Conservation (phyloP, 2,113 vertebrate genomes). For the Sinocyclocheilus anshuiensis region DNA sequence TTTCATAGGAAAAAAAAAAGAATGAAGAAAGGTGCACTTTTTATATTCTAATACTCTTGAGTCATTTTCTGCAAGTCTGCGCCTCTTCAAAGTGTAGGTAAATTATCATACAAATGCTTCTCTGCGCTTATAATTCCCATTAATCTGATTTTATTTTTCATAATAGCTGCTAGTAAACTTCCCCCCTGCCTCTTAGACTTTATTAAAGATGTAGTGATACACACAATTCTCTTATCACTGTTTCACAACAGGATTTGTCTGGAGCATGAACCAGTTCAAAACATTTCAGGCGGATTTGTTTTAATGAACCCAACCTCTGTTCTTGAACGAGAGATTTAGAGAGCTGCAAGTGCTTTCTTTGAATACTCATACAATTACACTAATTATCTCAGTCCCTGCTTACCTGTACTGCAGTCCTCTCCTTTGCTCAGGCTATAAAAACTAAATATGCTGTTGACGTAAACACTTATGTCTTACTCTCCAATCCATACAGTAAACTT, state of each 20-base stretch:
- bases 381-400: conserved; percentile 11
- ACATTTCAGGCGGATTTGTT: conserved; percentile 2
- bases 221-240: conserved; percentile 46
- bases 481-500: background rate
- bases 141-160: conserved; percentile 42
- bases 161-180: conserved; percentile 33
- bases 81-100: conserved; percentile 36
- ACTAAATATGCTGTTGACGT: background rate
- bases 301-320: conserved; percentile 1
- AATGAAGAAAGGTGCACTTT: background rate
- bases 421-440: background rate
- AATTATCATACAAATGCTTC: conserved; percentile 40
- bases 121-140: conserved; percentile 49
- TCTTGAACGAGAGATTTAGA: background rate
- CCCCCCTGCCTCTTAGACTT: conserved; percentile 46
- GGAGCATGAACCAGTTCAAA: conserved; percentile 32
- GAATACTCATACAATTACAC: background rate
- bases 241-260: conserved; percentile 23
- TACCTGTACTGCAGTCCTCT: background rate
- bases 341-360: background rate
- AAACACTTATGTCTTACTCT: background rate
- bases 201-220: conserved; percentile 54
- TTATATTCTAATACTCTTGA: background rate
- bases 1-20: too few species aligned
- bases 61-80: background rate